Evolutionary conservation across 1,140 invertebrate genomes (phyloP), one percentile per base, ranked within the genome.

Genomic region (Berghia stephanieae): DNA sequence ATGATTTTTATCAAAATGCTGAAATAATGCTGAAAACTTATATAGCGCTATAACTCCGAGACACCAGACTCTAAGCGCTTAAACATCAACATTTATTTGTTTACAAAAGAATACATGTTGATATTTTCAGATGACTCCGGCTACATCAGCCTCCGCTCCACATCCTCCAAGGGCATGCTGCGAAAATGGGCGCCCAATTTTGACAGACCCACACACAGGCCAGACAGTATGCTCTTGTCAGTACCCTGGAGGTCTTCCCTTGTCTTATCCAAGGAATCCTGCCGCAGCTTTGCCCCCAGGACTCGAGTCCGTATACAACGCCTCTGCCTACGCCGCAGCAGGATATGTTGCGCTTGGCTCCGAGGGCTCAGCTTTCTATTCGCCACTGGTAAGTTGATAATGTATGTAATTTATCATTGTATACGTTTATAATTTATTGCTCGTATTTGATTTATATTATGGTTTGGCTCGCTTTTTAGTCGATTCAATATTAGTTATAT

Each of bases 181-280:
- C 91, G 96, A 98, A 87, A 96, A 95, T 79, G 96, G 96, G 16
- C 93, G 96, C 67, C 96, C 96, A 73, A 94, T 98, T 85, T 94
- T 97, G 92, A 96, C 96, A 42, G 96, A 98, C 89, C 96, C 96
- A 0, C 94, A 97, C 44, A 96, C 96, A 27, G 96, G 96, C 10
- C 96, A 98, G 88, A 95, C 95, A 21, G 95, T 98, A 60, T 98
- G 96, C 90, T 97, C 96, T 74, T 98, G 96, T 90, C 96, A 98
- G 89, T 98, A 98, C 91, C 96, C 83, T 24, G 80, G 84, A 21
- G 72, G 85, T 6, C 78, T 81, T 13, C 73, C 89, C 77, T 80
- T 86, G 2, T 94, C 92, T 87, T 95, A 88, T 93, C 95, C 85
- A 88, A 92, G 88, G 38, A 83, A 86, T 2, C 81, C 85, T 8